Conservation (phyloP, 1,140 invertebrate species). For the Aradophagus sp. region DNA sequence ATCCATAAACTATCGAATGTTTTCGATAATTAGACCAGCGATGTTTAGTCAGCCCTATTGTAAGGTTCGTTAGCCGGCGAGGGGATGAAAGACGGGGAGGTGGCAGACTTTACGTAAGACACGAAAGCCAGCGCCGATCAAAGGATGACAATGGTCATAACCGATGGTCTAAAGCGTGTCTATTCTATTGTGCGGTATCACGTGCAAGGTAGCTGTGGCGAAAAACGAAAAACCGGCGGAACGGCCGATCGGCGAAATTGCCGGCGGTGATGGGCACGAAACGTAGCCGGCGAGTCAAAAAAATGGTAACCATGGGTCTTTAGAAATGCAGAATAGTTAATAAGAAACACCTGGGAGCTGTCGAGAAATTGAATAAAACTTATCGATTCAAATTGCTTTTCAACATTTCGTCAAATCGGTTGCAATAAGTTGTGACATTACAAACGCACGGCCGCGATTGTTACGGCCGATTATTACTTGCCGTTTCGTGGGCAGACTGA, state of each 20-base stretch:
- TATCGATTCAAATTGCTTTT: slow-evolving; percentile 46
- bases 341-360: slow-evolving; percentile 50
- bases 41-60: slow-evolving; percentile 15
- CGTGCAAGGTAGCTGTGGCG: slow-evolving; percentile 16
- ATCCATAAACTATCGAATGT: no score
- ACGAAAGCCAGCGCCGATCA: slow-evolving; percentile 34
- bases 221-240: slow-evolving; percentile 19
- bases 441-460: slow-evolving; percentile 9
- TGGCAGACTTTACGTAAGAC: slow-evolving; percentile 42
- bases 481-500: no score
- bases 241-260: slow-evolving; percentile 44
- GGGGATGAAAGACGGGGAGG: no score
- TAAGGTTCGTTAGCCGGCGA: slow-evolving; percentile 22
- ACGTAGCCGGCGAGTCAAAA: slow-evolving; percentile 1
- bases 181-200: slow-evolving; percentile 44
- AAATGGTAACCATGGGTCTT: no score
- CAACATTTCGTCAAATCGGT: slow-evolving; percentile 48
- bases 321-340: slow-evolving; percentile 55
- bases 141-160: slow-evolving; percentile 40
- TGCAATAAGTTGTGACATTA: slow-evolving; percentile 39
- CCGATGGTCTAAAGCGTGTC: slow-evolving; percentile 28
- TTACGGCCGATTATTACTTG: no score
- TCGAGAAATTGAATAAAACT: slow-evolving; percentile 41
- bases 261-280: slow-evolving; percentile 31
- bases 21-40: no score